A percentile compares a stretch with the other conserved stretches of the same genome.
Conservation (phyloP, 2,888 invertebrate species). For the Limnephilus lunatus region DNA sequence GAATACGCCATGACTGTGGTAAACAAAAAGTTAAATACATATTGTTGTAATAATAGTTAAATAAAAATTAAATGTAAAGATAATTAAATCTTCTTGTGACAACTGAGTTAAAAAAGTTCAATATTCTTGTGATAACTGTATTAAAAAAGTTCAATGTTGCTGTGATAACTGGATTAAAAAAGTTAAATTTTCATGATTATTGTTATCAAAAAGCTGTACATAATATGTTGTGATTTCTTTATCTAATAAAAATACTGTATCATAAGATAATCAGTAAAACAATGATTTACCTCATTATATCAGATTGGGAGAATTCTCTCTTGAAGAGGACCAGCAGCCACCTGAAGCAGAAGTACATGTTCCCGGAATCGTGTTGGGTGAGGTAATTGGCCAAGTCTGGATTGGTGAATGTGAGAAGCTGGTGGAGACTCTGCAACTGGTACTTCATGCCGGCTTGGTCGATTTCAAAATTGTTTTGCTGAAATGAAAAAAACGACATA, state of each 20-base stretch:
- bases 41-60: no score
- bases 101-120: no score
- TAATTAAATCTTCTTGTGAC: no score
- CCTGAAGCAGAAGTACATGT: slow-evolving; percentile 99
- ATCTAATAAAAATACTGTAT: no score
- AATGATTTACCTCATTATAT: slow-evolving; percentile 83
- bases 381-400: slow-evolving; percentile 92
- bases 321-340: slow-evolving; percentile 98
- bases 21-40: no score
- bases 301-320: slow-evolving; percentile 91
- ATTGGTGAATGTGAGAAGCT: slow-evolving; percentile 88
- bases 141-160: no score
- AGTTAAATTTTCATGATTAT: no score
- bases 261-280: background rate
- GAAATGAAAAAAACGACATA: slow-evolving; percentile 66
- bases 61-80: no score
- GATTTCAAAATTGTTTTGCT: slow-evolving; percentile 95
- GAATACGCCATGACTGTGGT: no score
- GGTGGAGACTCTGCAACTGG: slow-evolving; percentile 91
- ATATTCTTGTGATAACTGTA: no score
- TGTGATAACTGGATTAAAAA: no score
- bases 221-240: background rate
- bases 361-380: slow-evolving; percentile 89
- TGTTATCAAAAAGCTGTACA: background rate
- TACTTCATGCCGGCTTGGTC: slow-evolving; percentile 98